Percentiles rank a stretch among this genome's conserved stretches.
phyloP scores from a whole-genome alignment of 2,888 invertebrate genomes.

The Tachystola acroxantha region DNA sequence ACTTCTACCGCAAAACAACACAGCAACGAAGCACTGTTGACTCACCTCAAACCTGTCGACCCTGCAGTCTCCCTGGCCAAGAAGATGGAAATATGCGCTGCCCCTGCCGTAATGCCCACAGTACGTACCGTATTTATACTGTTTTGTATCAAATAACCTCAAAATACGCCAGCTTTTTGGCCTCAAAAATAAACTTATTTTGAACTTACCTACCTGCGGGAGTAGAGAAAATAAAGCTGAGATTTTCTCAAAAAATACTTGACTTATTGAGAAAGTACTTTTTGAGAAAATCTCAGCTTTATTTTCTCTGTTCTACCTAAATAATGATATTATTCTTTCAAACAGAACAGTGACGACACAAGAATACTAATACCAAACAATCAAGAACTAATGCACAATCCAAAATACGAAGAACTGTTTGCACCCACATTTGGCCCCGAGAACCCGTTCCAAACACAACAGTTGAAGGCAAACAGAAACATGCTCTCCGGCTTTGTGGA shows the following conservation, averaged over 20 bases:
- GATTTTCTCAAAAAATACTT: too few relatives aligned
- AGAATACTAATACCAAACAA: constrained; percentile 86
- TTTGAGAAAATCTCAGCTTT: too few relatives aligned
- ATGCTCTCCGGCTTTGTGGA: constrained; percentile 97
- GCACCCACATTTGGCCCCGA: constrained; percentile 94
- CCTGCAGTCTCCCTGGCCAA: constrained; percentile 80
- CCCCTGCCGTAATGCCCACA: constrained; percentile 90
- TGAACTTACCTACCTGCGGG: too few relatives aligned
- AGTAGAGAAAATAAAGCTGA: too few relatives aligned
- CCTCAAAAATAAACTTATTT: too few relatives aligned
- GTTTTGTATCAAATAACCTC: constrained; percentile 4
- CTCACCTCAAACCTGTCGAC: constrained; percentile 77
- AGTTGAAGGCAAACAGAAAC: constrained; percentile 92
- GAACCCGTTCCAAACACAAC: constrained; percentile 95
- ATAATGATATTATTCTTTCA: too few relatives aligned
- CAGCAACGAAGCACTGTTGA: constrained; percentile 58
- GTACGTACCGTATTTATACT: constrained; percentile 62
- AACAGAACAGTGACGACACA: constrained; percentile 85
- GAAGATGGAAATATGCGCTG: constrained; percentile 85
- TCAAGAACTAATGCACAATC: constrained; percentile 93
- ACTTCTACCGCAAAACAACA: constrained; percentile 45
- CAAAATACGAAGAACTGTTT: constrained; percentile 96
- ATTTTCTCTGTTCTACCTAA: too few relatives aligned
- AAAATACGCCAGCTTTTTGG: constrained; percentile 1
- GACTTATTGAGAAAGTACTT: too few relatives aligned